Evolutionary conservation across 2,888 invertebrate species (phyloP).

Genomic region (Nemapogon koenigi): DNA sequence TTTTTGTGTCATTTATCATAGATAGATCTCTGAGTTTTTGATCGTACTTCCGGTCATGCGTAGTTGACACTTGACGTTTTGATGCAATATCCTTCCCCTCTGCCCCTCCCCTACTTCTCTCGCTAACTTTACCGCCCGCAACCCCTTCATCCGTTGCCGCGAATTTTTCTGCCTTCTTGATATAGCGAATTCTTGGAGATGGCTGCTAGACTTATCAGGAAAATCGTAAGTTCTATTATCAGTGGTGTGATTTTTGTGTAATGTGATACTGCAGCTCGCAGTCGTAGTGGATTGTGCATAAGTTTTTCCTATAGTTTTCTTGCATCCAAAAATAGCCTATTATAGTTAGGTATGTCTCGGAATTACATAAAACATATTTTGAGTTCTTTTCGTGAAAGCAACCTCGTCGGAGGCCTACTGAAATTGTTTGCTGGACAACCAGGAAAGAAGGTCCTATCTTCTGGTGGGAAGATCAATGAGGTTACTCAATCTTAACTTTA

Average conservation of each 20-base stretch:
- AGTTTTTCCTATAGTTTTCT: slow-evolving; percentile 28
- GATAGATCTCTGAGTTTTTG: not conserved
- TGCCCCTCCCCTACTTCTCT: too few relatives aligned
- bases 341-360: slow-evolving; percentile 57
- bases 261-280: slow-evolving; percentile 34
- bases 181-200: slow-evolving; percentile 50
- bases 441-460: slow-evolving; percentile 26
- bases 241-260: slow-evolving; percentile 28
- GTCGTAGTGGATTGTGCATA: slow-evolving; percentile 22
- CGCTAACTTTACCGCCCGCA: slow-evolving; percentile 21
- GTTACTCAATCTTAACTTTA: slow-evolving; percentile 36
- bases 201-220: slow-evolving; percentile 62
- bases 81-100: slow-evolving; percentile 36
- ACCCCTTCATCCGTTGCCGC: slow-evolving; percentile 29
- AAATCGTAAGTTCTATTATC: slow-evolving; percentile 56
- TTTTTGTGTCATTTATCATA: too few relatives aligned
- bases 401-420: slow-evolving; percentile 39
- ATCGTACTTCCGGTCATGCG: slow-evolving; percentile 56
- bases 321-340: slow-evolving; percentile 55
- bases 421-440: slow-evolving; percentile 38
- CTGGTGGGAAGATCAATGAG: slow-evolving; percentile 34
- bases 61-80: slow-evolving; percentile 39
- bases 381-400: slow-evolving; percentile 61
- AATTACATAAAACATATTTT: slow-evolving; percentile 64
- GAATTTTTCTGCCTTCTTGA: slow-evolving; percentile 39